These are phyloP conservation scores for Pelecanus crispus DNA, from an alignment of 2,113 vertebrate species.

Conservation along the genomic window DNA sequence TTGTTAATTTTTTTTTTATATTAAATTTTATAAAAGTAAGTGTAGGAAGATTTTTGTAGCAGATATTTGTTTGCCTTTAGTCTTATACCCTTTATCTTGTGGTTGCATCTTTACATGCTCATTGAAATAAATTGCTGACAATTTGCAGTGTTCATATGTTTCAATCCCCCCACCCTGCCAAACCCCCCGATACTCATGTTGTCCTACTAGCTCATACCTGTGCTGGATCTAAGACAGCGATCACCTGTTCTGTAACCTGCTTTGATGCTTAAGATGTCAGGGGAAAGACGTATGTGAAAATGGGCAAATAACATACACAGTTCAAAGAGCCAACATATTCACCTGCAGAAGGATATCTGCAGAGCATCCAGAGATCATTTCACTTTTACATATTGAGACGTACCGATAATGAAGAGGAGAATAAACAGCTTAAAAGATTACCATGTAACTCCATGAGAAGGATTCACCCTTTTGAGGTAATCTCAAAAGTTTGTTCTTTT, in stretches of 20 bases:
- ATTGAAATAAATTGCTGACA: not conserved
- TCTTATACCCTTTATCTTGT: not conserved
- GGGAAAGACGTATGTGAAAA: not conserved
- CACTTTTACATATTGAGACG: not conserved
- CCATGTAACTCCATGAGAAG: not conserved
- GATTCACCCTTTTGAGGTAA: not conserved
- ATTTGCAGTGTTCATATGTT: not conserved
- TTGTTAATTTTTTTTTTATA: not conserved
- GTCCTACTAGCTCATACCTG: not conserved
- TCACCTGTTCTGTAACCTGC: not conserved
- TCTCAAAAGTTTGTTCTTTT: not conserved
- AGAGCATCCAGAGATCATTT: not conserved
- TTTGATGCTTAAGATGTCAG: not conserved
- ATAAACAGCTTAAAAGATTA: not conserved
- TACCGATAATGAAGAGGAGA: not conserved
- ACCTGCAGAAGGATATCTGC: not conserved
- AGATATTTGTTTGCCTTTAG: not conserved
- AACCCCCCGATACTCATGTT: fast-evolving
- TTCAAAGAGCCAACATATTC: not conserved
- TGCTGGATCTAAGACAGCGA: not conserved
- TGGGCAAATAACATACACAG: not conserved
- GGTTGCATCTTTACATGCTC: not conserved
- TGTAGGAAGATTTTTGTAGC: not conserved
- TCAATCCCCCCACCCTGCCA: fast-evolving
- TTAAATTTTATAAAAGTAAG: not conserved